Conservation (phyloP, 2,113 vertebrate species). For the Lagopus leucura region DNA sequence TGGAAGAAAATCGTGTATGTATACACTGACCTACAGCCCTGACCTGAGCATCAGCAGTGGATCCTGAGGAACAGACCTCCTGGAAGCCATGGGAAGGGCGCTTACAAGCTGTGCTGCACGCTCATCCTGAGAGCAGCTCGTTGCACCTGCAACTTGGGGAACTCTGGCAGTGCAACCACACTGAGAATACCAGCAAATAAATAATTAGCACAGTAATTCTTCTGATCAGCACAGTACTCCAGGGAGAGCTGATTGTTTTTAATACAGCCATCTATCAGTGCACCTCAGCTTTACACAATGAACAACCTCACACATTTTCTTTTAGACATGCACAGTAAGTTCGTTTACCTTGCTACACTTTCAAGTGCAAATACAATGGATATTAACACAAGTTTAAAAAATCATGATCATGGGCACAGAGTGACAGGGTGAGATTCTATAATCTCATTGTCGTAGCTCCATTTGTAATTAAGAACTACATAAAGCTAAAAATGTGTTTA, state of each 20-base stretch:
- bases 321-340: neutral
- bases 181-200: neutral
- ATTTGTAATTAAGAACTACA: conserved; percentile 52
- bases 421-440: conserved; percentile 4
- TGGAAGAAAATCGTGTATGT: accelerated
- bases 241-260: neutral
- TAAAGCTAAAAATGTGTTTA: conserved; percentile 37
- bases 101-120: neutral
- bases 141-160: neutral
- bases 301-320: neutral
- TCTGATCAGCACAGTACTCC: accelerated
- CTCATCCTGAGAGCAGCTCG: accelerated
- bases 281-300: neutral
- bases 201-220: neutral
- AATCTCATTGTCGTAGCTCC: neutral
- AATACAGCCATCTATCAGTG: neutral
- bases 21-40: accelerated
- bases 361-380: neutral
- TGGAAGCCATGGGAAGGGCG: neutral
- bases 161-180: neutral
- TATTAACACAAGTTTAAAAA: neutral
- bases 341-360: neutral
- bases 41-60: accelerated
- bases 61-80: neutral
- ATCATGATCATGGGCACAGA: neutral